Conservation (phyloP, 2,888 invertebrate species). For the Drosophila fungiperda region DNA sequence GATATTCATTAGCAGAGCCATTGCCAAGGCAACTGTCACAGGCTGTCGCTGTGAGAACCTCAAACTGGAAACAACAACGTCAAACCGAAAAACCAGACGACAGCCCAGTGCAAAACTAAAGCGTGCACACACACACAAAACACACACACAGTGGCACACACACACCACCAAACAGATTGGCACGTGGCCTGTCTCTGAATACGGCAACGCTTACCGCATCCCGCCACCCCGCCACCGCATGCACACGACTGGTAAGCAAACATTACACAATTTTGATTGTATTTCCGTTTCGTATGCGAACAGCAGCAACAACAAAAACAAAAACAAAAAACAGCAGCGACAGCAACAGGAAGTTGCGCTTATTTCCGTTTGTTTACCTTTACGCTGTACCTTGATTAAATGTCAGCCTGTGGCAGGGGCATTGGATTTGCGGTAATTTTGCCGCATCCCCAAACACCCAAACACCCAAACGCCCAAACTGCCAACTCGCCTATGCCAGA, state of each 20-base stretch:
- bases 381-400: constrained; percentile 77
- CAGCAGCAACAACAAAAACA: constrained; percentile 38
- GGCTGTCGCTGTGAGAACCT: constrained; percentile 44
- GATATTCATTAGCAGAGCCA: constrained; percentile 68
- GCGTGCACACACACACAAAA: neutral
- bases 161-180: constrained; percentile 6
- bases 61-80: constrained; percentile 27
- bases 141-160: neutral
- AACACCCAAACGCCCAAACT: neutral
- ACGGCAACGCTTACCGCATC: neutral
- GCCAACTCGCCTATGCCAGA: neutral
- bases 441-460: neutral
- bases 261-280: constrained; percentile 81
- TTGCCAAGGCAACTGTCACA: constrained; percentile 59
- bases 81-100: constrained; percentile 25
- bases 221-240: neutral
- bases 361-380: constrained; percentile 81
- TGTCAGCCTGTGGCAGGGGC: constrained; percentile 61
- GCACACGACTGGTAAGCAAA: constrained; percentile 60
- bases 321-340: constrained; percentile 46
- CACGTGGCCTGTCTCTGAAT: constrained; percentile 19
- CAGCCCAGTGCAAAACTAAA: constrained; percentile 52
- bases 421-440: constrained; percentile 43
- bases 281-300: constrained; percentile 77
- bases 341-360: constrained; percentile 79